These are phyloP conservation scores for Orthonychiurus folsomi DNA, from an alignment of 2,888 invertebrate genomes.

Conservation along the genomic window DNA sequence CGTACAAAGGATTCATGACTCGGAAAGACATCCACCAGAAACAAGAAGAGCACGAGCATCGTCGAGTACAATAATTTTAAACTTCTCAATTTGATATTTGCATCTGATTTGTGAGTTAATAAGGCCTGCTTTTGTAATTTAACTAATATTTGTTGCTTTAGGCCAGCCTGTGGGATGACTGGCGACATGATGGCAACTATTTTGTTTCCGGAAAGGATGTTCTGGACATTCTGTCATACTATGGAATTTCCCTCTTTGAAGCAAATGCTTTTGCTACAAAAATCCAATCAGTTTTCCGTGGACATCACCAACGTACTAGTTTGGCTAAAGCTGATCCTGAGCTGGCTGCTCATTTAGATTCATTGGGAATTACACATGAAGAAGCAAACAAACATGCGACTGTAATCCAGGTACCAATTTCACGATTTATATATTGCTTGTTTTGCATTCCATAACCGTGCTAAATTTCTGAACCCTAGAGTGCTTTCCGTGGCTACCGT, in stretches of 20 bases:
- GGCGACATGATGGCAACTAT: conserved; percentile 6
- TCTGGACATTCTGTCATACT: conserved; percentile 11
- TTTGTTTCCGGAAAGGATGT: conserved; percentile 7
- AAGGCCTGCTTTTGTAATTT: not conserved
- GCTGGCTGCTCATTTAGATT: conserved; percentile 4
- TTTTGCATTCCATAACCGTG: no score
- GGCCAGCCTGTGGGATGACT: conserved; percentile 10
- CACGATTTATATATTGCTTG: no score
- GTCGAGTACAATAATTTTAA: conserved; percentile 6
- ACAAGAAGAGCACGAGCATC: conserved; percentile 3
- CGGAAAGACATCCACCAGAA: conserved; percentile 13
- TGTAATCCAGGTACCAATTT: conserved; percentile 13
- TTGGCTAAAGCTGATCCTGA: conserved; percentile 15
- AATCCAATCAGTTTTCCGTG: conserved; percentile 22
- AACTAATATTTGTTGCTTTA: not conserved
- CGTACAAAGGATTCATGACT: conserved; percentile 25
- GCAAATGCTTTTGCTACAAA: conserved; percentile 11
- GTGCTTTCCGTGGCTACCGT: not conserved
- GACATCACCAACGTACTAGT: conserved; percentile 11
- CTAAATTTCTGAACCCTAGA: no score
- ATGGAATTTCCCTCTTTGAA: conserved; percentile 5
- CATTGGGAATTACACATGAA: conserved; percentile 10
- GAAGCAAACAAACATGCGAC: conserved; percentile 7
- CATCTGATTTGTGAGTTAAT: no score
- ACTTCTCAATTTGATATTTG: no score